Evolutionary conservation across 2,888 invertebrate genomes (phyloP), one percentile per base, ranked within the genome.

Genomic region (Hedya salicella): DNA sequence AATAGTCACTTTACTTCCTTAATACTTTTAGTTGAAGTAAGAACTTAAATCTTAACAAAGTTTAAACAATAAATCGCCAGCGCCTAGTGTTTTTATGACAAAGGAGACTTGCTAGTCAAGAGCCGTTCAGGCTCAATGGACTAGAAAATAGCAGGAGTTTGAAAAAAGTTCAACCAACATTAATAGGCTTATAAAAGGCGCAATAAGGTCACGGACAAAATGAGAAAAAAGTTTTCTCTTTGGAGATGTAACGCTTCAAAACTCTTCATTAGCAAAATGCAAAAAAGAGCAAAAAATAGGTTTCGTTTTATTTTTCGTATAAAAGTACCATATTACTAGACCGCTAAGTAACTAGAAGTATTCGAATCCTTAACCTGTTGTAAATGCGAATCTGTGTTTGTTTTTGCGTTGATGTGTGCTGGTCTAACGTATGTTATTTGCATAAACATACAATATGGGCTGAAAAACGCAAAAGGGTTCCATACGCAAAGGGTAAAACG

Each of bases 71-170:
- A 60, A 60, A 60, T 60, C 14, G 16, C 46, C 16, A 13, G 40
- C 16, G 42, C 21, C 5, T 44, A 56, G 30, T 46, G 57, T 65
- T 65, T 53, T 65, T 53, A 53, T 30, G 17, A 59, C 30, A 17
- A 17, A 14, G 13, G 16, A 8, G 32, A 61, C 49, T 66, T 61
- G 42, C 48, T 54, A 66, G 48, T 42, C 48, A 42, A 60, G 48
- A 61, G 50, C 30, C 36, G 65, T 65, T 68, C 65, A 16, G 30
- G 61, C 61, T 68, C 65, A 68, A 52, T 68, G 59, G 44, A 57
- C 30, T 42, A 57, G 68, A 65, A 65, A 68, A 68, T 68, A 46
- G 53, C 6, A 44, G 16, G 40, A 53, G 17, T 19, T 57, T 16
- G 21, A 48, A 64, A 65, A 40, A 64, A 63, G 46, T 53, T 42